phyloP scores from a whole-genome alignment of 2,888 invertebrate species.

The Dynastes hyllus region DNA sequence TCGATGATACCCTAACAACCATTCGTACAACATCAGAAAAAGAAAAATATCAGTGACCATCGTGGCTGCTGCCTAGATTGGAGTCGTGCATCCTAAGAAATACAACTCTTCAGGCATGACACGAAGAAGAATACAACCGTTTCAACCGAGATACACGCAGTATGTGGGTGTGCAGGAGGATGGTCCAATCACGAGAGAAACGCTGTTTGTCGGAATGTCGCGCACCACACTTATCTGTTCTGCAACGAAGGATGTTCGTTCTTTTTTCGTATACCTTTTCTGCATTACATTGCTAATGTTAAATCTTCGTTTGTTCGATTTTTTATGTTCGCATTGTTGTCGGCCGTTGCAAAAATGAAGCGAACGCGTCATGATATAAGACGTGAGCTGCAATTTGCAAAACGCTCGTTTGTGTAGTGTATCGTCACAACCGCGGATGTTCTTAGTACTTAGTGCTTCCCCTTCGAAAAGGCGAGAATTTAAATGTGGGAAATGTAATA shows the following conservation, averaged over 20 bases:
- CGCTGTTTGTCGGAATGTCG: slow-evolving; percentile 36
- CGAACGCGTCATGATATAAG: slow-evolving; percentile 2
- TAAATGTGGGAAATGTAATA: too few relatives aligned
- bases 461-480: too few relatives aligned
- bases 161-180: slow-evolving; percentile 38
- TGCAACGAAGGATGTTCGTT: slow-evolving; percentile 7
- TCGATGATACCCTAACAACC: slow-evolving; percentile 29
- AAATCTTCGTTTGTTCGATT: slow-evolving; percentile 18
- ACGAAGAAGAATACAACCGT: slow-evolving; percentile 34
- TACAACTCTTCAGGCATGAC: slow-evolving; percentile 37
- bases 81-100: slow-evolving; percentile 28
- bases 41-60: slow-evolving; percentile 32
- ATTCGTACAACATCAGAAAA: slow-evolving; percentile 24
- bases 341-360: background rate
- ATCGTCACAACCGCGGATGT: background rate
- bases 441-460: too few relatives aligned
- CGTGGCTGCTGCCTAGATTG: slow-evolving; percentile 19
- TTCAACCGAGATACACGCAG: slow-evolving; percentile 23
- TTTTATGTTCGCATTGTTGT: slow-evolving; percentile 31
- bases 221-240: slow-evolving; percentile 27
- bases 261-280: slow-evolving; percentile 16
- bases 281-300: slow-evolving; percentile 19
- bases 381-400: slow-evolving; percentile 9
- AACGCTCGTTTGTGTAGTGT: background rate
- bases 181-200: slow-evolving; percentile 43